Percentiles rank a stretch among this genome's conserved stretches.
phyloP scores from a whole-genome alignment of 2,113 vertebrate species.

The Chrysochloris asiatica region DNA sequence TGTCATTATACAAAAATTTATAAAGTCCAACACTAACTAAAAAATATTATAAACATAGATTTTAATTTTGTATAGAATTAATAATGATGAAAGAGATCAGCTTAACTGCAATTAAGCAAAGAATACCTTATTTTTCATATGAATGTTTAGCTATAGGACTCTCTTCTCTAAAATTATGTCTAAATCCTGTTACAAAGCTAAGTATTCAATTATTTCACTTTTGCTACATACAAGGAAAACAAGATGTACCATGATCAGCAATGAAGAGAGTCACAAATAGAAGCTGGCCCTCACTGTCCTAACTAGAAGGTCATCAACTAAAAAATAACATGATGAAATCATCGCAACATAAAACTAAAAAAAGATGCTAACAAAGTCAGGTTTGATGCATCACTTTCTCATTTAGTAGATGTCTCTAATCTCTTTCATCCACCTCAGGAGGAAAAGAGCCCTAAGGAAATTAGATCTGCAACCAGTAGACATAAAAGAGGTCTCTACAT shows the following conservation, averaged over 20 bases:
- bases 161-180: constrained; percentile 14
- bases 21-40: constrained; percentile 17
- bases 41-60: not conserved
- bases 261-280: not conserved
- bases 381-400: not conserved
- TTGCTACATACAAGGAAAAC: constrained; percentile 36
- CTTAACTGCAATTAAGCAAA: not conserved
- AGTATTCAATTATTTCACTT: not conserved
- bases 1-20: constrained; percentile 1
- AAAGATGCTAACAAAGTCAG: not conserved
- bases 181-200: not conserved
- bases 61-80: not conserved
- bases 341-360: not conserved
- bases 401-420: not conserved
- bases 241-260: not conserved
- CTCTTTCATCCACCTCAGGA: not conserved
- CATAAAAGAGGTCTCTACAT: not conserved
- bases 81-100: not conserved
- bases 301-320: not conserved
- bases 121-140: not conserved
- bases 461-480: not conserved
- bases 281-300: not conserved
- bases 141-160: not conserved
- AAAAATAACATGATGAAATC: constrained; percentile 30
- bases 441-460: not conserved